Percentiles rank a stretch among this genome's conserved stretches.
These are phyloP conservation scores for Melanostoma mellinum DNA, from an alignment of 2,888 invertebrate genomes.

Conservation along the genomic window DNA sequence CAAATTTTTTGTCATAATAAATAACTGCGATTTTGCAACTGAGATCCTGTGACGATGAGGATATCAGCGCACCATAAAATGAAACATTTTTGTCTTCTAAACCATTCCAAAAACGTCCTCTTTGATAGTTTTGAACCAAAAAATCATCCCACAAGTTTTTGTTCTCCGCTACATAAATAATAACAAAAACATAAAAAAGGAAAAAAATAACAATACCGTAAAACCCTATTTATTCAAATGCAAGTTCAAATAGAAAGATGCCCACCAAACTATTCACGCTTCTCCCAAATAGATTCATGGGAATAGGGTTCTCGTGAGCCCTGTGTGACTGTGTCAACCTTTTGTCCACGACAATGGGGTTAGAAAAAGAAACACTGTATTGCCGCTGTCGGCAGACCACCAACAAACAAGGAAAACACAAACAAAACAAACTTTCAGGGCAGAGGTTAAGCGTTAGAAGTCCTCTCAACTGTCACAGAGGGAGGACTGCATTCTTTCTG, in stretches of 20 bases:
- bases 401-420: constrained; percentile 52
- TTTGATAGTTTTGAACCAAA: not conserved
- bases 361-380: constrained; percentile 50
- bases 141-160: not conserved
- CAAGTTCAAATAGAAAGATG: constrained; percentile 13
- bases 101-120: too few relatives aligned
- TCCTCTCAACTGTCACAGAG: constrained; percentile 29
- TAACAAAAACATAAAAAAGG: constrained; percentile 1
- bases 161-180: not conserved
- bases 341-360: constrained; percentile 20
- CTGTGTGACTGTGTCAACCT: constrained; percentile 35
- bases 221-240: constrained; percentile 20
- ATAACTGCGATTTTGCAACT: too few relatives aligned
- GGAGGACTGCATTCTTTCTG: constrained; percentile 14
- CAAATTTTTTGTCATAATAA: too few relatives aligned
- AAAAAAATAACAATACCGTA: constrained; percentile 19
- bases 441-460: constrained; percentile 62
- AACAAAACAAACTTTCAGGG: constrained; percentile 62
- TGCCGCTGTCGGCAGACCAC: constrained; percentile 60
- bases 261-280: constrained; percentile 23
- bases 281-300: constrained; percentile 19
- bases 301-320: constrained; percentile 53
- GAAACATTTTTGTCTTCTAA: too few relatives aligned
- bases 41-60: too few relatives aligned
- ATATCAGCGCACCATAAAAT: too few relatives aligned